Base-by-base conservation (phyloP, 2,113 vertebrate species). In the Sinocyclocheilus anophthalmus region DNA sequence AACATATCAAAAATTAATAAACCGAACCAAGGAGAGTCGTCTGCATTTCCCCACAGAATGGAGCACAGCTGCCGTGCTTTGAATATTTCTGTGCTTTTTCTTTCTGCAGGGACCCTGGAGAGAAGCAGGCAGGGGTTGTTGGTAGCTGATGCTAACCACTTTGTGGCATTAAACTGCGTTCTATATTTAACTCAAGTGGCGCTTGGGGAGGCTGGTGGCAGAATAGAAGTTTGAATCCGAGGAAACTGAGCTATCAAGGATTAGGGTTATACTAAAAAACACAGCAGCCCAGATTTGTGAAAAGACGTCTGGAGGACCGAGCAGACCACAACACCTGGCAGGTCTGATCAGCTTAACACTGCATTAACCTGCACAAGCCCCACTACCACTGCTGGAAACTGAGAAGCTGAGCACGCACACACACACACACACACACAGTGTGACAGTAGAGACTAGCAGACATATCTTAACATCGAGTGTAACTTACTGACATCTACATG, bases 121-220 rank as follows among this genome's bases (percentile, higher is more conserved):
- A 48, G 18, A 69, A 37, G 48, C 8, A 65, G 37, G 37, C 57
- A 57, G 26, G 20, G 45, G 48, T 53, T 69, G 73, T 69, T 72
- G 82, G 63, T 83, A 72, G 63, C 26, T 84, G 26, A 78, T 61
- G 37, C 63, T 30, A 59, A 76, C 81, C 86, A 84, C 65, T 87
- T 80, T 48, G 76, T 80, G 86, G 73, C 86, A 87, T 79, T 84
- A 84, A 72, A 76, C 76, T 33, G 26, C 39, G 1, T 73, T 87
- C 67, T 84, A 87, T 80, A 87, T 87, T 84, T 84, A 73, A 84
- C 86, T 79, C 53, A 63, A 80, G 81, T 69, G 63, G 50, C 5
- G 53, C 77, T 86, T 30, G 7, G 22, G 39, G 84, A 63, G 13
- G 48, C 48, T 42, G 65, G 20, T 53, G 76, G 22, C 42, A 70